Evolutionary conservation across 2,113 vertebrate genomes (phyloP), one percentile per base, ranked within the genome.

Genomic region (Neopipo cinnamomea): DNA sequence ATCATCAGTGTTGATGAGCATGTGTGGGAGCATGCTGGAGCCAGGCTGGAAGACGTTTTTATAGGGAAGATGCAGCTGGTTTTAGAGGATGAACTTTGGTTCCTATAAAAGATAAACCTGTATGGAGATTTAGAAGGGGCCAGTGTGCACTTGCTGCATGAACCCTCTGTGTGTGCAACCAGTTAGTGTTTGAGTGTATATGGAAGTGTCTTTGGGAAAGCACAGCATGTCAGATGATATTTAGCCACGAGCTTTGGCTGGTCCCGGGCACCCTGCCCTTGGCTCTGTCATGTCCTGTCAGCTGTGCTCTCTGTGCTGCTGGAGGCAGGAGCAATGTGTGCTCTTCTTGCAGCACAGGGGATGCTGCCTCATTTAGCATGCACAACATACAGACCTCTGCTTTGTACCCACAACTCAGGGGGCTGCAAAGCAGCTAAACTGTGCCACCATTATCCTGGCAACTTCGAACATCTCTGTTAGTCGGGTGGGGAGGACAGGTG

Each of bases 181-280:
- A 44, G 31, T 27, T 44, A 4, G 8, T 23, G 46, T 59, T 3
- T 25, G 44, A 12, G 39, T 21, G 14, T 2, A 2, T 0, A 25
- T 31, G 35, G 17, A 27, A 27, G 20, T 14, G 56, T 20, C 24
- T 11, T 13, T 53, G 46, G 39, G 44, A 21, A 50, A n/a, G 27
- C 28, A 17, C 21, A 42, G 42, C 0, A 0, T 50, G 39, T 22
- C 5, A 2, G 59, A 4, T 9, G 6, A 11, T 49, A 1, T 4
- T 25, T 5, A 62, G 30, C 52, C 7, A 5, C 0, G 8, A 58
- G 22, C 28, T 78, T 39, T 14, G n/a, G 16, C 41, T 66, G 59
- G 24, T 62, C 21, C 44, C 47, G 12, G 62, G 31, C 62, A 37
- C 35, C 8, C 28, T 61, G 56, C 11, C 27, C 24, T 17, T 4